phyloP scores from a whole-genome alignment of 2,113 vertebrate species.

The Chionomys nivalis region DNA sequence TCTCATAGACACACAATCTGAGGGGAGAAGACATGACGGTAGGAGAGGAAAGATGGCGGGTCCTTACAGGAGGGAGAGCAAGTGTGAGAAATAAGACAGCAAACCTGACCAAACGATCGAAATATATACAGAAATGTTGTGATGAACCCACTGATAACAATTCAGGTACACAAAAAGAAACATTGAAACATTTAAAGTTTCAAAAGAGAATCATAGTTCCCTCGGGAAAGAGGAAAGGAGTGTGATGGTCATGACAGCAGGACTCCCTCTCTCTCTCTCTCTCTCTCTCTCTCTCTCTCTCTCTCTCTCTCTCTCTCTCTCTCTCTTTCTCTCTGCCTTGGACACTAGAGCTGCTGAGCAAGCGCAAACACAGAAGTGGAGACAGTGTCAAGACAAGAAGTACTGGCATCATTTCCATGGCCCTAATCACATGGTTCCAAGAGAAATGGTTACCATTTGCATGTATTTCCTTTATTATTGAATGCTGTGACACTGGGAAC shows the following conservation, averaged over 20 bases:
- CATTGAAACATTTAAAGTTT: no score
- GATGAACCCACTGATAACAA: not conserved
- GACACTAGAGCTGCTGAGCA: no score
- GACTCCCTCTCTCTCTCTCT: slow-evolving; percentile 56
- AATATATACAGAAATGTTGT: not conserved
- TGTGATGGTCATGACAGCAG: not conserved
- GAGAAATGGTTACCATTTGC: slow-evolving; percentile 34
- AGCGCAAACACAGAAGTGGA: slow-evolving; percentile 20
- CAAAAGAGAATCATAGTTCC: not conserved
- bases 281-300: not conserved
- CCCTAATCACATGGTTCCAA: not conserved
- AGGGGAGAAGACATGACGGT: not conserved
- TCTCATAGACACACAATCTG: not conserved
- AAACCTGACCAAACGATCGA: not conserved
- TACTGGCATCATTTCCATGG: slow-evolving; percentile 40
- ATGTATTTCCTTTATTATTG: slow-evolving; percentile 48
- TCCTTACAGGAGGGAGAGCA: not conserved
- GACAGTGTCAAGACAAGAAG: slow-evolving; percentile 66
- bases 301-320: no score
- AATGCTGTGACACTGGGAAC: slow-evolving; percentile 35
- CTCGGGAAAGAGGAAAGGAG: slow-evolving; percentile 63
- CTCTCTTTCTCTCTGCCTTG: no score
- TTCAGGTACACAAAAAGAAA: not conserved
- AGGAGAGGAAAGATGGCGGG: not conserved
- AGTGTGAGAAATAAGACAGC: no score